Evolutionary conservation across 2,797 vertebrate genomes (phyloP), one percentile per base, ranked within the genome.

Genomic region (Pipistrellus pygmaeus): DNA sequence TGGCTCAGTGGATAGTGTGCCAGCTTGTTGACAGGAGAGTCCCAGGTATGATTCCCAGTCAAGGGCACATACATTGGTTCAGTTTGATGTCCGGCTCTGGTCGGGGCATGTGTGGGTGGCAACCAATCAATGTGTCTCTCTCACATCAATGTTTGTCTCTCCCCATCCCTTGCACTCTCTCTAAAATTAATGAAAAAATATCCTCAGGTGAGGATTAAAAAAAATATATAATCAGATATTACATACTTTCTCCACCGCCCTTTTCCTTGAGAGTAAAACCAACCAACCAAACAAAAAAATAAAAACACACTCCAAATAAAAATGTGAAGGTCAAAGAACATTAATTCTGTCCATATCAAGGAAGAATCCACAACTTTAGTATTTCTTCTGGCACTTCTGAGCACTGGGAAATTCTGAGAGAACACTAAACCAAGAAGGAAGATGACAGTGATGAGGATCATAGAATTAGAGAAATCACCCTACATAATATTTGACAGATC

Each of bases 311-410:
- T 18, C 35, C 25, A 60, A 89, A 94, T 5, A 64, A 85, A 87
- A 75, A 38, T 62, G 14, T 32, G 8, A 76, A 93, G 21, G 68
- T 55, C 85, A 92, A 90, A 46, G 44, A 85, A 83, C 83, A 21
- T 81, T 30, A 44, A 15, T 27, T 6, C 44, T 57, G 72, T 2
- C 5, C 60, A 90, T 15, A 72, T 84, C 30, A 90, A 91, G 51
- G 17, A 25, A 80, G 32, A 76, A 91, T 48, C 38, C 46, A 60
- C 3, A 73, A 77, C 5, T 75, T 85, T 1, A 46, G 30, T 60
- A 32, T 38, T 86, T 86, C 13, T n/a, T 85, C 88, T 77, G 62
- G 44, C 57, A 93, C 53, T 83, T 92, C 60, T 95, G 35, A 88
- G 20, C 20, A 72, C 9, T 81, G 18, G 32, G 18, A 62, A 89